Evolutionary conservation across 2,113 vertebrate genomes (phyloP).

Genomic region (Illadopsis cleaveri): DNA sequence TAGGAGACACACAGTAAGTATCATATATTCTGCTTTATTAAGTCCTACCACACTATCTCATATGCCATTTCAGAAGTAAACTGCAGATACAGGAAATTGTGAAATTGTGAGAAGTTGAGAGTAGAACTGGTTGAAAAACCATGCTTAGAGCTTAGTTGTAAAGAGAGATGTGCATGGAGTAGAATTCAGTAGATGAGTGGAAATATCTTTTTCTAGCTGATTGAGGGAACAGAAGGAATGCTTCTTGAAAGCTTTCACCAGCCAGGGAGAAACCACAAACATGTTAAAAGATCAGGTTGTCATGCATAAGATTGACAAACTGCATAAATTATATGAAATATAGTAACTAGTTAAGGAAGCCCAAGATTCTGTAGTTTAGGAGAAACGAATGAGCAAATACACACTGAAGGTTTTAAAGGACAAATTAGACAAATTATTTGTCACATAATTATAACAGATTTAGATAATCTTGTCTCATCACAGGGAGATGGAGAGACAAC

Average conservation of each 20-base stretch:
- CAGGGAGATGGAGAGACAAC: neutral
- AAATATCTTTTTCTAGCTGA: neutral
- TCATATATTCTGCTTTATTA: neutral
- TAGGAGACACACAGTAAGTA: neutral
- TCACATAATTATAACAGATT: neutral
- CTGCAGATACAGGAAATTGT: neutral
- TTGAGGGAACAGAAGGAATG: neutral
- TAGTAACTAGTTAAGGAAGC: neutral
- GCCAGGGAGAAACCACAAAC: neutral
- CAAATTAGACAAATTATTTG: neutral
- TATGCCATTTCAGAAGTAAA: neutral
- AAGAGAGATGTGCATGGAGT: neutral
- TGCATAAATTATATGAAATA: neutral
- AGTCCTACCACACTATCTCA: neutral
- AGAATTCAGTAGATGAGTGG: neutral
- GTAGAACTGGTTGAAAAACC: neutral
- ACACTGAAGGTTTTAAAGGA: neutral
- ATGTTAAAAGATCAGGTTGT: neutral
- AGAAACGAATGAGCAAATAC: neutral
- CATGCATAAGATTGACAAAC: neutral
- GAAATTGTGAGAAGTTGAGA: neutral
- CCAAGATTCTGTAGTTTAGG: fast-evolving
- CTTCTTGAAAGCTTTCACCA: neutral
- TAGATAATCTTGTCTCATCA: neutral
- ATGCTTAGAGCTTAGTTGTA: neutral